Evolutionary conservation across 2,113 vertebrate genomes (phyloP).

Genomic region (Arvicanthis niloticus): DNA sequence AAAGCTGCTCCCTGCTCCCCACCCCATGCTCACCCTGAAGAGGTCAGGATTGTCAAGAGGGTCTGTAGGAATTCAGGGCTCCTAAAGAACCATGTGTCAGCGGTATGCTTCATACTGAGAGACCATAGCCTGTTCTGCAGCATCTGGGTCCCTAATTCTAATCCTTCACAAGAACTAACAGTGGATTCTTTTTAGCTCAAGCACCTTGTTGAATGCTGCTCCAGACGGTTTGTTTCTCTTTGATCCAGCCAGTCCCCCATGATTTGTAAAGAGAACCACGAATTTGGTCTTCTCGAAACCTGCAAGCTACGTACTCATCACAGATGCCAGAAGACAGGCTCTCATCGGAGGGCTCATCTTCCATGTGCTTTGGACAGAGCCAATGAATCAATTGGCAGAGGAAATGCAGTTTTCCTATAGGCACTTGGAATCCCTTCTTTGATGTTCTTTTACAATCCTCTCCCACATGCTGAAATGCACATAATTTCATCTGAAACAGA

Average conservation of each 20-base stretch:
- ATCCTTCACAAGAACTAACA: constrained; percentile 33
- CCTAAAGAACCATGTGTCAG: neutral
- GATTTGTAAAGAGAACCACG: constrained; percentile 63
- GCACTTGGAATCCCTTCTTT: constrained; percentile 59
- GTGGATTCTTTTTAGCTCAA: neutral
- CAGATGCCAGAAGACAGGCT: constrained; percentile 5
- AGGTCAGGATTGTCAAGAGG: neutral
- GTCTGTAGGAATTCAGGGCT: neutral
- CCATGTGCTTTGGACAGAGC: constrained; percentile 30
- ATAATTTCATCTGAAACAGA: constrained; percentile 48
- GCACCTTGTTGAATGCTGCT: neutral
- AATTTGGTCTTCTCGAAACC: constrained; percentile 66
- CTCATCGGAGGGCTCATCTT: constrained; percentile 1
- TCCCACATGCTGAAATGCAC: neutral
- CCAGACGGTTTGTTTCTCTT: constrained; percentile 38
- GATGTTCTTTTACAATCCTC: constrained; percentile 54
- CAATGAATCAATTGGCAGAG: constrained; percentile 13
- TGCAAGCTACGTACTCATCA: constrained; percentile 36
- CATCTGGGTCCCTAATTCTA: constrained; percentile 5
- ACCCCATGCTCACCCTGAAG: neutral
- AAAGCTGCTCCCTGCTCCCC: neutral
- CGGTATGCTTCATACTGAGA: neutral
- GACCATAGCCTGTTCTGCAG: neutral
- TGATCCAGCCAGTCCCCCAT: constrained; percentile 40
- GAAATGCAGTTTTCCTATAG: constrained; percentile 40